Percentiles rank a stretch among this genome's conserved stretches.
phyloP scores from a whole-genome alignment of 2,888 invertebrate species.

The Tholera decimalis region DNA sequence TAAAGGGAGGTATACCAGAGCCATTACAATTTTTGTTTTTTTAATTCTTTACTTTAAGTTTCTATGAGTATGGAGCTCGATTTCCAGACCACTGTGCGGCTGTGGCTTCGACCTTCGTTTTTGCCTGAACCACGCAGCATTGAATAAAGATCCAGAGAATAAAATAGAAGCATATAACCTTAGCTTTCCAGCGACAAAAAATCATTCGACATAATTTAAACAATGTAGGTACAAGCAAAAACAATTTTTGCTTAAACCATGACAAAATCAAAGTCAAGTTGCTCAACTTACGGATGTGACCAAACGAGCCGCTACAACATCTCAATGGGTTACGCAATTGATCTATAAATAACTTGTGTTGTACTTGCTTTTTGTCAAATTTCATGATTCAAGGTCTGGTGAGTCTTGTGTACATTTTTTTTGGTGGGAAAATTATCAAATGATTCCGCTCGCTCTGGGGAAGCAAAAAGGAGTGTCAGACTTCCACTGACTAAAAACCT shows the following conservation, averaged over 20 bases:
- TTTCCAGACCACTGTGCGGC: no score
- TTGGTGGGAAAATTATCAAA: no score
- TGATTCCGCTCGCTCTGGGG: no score
- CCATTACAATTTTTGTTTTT: no score
- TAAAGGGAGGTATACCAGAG: no score
- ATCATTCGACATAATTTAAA: constrained; percentile 22
- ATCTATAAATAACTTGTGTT: neutral
- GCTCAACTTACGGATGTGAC: neutral
- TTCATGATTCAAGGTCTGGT: no score
- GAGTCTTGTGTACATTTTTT: no score
- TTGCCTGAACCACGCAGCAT: constrained; percentile 1
- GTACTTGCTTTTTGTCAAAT: neutral
- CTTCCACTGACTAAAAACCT: no score
- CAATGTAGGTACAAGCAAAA: constrained; percentile 26
- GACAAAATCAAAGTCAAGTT: constrained; percentile 34
- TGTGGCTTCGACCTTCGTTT: neutral
- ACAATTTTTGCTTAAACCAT: constrained; percentile 22
- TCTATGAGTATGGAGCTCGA: no score
- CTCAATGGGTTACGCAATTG: neutral
- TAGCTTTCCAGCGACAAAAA: constrained; percentile 31
- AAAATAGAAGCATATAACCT: constrained; percentile 22
- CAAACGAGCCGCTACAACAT: neutral
- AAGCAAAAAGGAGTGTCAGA: no score
- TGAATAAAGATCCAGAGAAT: constrained; percentile 4
- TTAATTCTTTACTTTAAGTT: no score